Conservation (phyloP, 2,113 vertebrate species). For the Atractosteus spatula region DNA sequence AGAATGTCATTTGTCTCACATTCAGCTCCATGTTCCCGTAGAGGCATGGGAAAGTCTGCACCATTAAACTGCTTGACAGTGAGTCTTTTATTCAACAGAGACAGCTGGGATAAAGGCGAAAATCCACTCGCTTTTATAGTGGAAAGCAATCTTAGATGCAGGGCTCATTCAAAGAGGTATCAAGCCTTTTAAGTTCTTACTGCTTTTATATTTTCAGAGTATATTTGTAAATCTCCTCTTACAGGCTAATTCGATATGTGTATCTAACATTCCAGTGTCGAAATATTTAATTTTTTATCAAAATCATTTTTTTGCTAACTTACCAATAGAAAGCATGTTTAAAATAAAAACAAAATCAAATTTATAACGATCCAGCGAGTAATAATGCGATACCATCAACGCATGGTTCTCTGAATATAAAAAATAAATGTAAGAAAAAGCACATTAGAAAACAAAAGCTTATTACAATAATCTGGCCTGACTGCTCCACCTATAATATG, state of each 20-base stretch:
- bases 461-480: constrained; percentile 29
- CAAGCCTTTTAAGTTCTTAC: constrained; percentile 59
- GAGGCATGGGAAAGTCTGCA: constrained; percentile 60
- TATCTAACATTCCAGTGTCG: too few species aligned
- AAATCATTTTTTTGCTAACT: too few species aligned
- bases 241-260: constrained; percentile 37
- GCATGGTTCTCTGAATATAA: too few species aligned
- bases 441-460: constrained; percentile 17
- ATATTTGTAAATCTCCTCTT: constrained; percentile 56
- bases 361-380: too few species aligned
- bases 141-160: constrained; percentile 51
- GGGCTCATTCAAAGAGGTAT: constrained; percentile 43
- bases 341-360: too few species aligned
- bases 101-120: constrained; percentile 54
- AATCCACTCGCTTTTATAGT: constrained; percentile 60
- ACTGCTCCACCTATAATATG: constrained; percentile 23
- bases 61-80: constrained; percentile 34
- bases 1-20: too few species aligned
- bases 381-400: too few species aligned
- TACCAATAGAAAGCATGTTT: too few species aligned
- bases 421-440: too few species aligned
- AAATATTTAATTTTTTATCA: too few species aligned
- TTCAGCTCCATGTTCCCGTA: constrained; percentile 40
- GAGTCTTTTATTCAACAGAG: constrained; percentile 15
- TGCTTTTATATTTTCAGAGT: constrained; percentile 45